Conservation (phyloP, 1,140 invertebrate genomes). For the Pseudomyrmex cubaensis region DNA sequence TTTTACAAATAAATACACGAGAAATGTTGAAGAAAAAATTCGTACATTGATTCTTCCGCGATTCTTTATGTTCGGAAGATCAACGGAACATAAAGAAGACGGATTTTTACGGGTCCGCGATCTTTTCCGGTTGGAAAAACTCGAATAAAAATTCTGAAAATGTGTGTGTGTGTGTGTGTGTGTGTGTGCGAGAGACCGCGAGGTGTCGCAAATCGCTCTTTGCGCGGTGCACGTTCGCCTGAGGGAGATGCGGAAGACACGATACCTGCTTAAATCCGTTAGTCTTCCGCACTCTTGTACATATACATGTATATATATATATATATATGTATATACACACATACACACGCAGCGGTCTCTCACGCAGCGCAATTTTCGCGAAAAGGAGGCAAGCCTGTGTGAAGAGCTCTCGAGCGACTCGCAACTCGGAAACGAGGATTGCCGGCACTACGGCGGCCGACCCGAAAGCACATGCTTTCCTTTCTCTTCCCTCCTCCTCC, state of each 20-base stretch:
- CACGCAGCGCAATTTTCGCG: conserved; percentile 54
- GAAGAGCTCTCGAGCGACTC: conserved; percentile 60
- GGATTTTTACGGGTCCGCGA: too few species aligned
- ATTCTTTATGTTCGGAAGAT: too few species aligned
- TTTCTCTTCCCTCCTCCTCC: conserved; percentile 7
- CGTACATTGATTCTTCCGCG: too few species aligned
- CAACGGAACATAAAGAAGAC: too few species aligned
- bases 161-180: neutral
- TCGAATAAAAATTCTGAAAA: too few species aligned
- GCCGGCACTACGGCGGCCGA: conserved; percentile 35
- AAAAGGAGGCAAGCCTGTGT: conserved; percentile 8
- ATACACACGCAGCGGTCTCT: conserved; percentile 7
- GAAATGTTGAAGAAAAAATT: too few species aligned
- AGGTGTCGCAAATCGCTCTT: conserved; percentile 44
- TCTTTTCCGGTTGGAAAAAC: too few species aligned
- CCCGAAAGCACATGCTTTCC: conserved; percentile 45
- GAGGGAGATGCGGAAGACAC: conserved; percentile 10
- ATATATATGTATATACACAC: too few species aligned
- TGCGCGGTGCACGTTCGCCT: neutral
- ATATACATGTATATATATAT: too few species aligned
- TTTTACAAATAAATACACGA: too few species aligned
- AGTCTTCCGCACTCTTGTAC: conserved; percentile 48
- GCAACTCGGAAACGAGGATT: conserved; percentile 73
- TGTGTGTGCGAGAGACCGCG: neutral
- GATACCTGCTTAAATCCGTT: conserved; percentile 59